phyloP scores from a whole-genome alignment of 1,140 invertebrate species.

The Platyscapa corneri region DNA sequence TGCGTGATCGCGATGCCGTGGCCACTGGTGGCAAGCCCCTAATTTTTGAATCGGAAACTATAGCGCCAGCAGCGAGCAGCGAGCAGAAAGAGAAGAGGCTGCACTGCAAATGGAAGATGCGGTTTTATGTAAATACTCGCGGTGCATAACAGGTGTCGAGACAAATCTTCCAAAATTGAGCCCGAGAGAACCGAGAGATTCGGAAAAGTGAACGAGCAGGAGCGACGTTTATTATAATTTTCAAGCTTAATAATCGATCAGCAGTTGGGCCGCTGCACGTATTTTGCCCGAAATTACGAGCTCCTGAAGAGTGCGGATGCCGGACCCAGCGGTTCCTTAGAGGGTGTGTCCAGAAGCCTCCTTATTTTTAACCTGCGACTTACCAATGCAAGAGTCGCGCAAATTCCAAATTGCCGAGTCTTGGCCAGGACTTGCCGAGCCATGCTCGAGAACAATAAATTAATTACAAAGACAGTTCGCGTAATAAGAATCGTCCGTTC shows the following conservation, averaged over 20 bases:
- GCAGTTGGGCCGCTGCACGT: neutral
- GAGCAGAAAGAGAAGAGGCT: neutral
- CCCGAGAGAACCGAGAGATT: neutral
- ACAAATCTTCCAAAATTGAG: constrained; percentile 27
- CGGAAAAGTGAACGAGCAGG: neutral
- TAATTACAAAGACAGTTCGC: too few species aligned
- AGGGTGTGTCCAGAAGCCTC: too few species aligned
- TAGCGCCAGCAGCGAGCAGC: neutral
- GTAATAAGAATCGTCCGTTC: too few species aligned
- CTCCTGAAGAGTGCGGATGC: neutral
- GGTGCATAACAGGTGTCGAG: constrained; percentile 35
- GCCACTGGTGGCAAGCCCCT: neutral
- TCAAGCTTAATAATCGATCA: neutral
- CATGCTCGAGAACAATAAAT: too few species aligned
- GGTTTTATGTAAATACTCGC: neutral
- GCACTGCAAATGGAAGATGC: neutral
- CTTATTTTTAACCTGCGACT: too few species aligned
- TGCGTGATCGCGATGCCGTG: constrained; percentile 16
- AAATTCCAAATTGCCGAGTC: too few species aligned
- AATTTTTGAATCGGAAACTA: constrained; percentile 31
- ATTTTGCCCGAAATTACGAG: neutral
- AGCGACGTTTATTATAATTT: neutral
- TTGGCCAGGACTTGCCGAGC: too few species aligned
- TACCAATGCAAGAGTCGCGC: too few species aligned
- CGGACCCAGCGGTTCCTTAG: too few species aligned